phyloP scores from a whole-genome alignment of 2,888 invertebrate species.

The Melolontha melolontha region DNA sequence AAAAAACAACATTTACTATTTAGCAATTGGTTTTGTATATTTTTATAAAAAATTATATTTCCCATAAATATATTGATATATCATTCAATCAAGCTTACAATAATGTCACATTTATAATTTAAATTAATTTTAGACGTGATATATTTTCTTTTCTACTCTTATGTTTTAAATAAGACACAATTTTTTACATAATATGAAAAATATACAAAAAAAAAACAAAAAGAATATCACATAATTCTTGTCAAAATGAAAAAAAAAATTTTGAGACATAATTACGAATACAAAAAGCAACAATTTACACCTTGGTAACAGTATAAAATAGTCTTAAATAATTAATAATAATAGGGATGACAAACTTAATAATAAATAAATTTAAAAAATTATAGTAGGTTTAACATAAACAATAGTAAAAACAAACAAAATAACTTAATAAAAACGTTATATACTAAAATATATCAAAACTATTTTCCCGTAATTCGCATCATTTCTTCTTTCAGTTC shows the following conservation, averaged over 20 bases:
- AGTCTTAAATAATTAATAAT: neutral
- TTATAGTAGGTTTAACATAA: constrained; percentile 19
- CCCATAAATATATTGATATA: neutral
- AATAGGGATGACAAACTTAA: constrained; percentile 24
- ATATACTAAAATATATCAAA: constrained; percentile 8
- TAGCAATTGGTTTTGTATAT: neutral
- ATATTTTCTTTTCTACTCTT: too few relatives aligned
- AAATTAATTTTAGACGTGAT: too few relatives aligned
- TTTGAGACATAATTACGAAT: neutral
- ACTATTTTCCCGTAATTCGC: constrained; percentile 56
- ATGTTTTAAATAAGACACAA: neutral
- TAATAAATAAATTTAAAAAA: constrained; percentile 37
- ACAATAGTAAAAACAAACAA: constrained; percentile 15
- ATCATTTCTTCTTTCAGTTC: constrained; percentile 84
- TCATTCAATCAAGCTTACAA: neutral
- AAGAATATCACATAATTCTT: constrained; percentile 18
- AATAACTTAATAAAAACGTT: constrained; percentile 31
- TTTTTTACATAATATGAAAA: neutral
- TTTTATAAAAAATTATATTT: constrained; percentile 8
- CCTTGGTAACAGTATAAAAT: constrained; percentile 13
- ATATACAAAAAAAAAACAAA: constrained; percentile 10
- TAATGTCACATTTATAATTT: neutral
- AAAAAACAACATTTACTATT: neutral
- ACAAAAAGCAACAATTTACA: constrained; percentile 7
- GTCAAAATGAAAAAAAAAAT: constrained; percentile 1